phyloP scores from a whole-genome alignment of 2,113 vertebrate species.

The Protomyctophum bolini region DNA sequence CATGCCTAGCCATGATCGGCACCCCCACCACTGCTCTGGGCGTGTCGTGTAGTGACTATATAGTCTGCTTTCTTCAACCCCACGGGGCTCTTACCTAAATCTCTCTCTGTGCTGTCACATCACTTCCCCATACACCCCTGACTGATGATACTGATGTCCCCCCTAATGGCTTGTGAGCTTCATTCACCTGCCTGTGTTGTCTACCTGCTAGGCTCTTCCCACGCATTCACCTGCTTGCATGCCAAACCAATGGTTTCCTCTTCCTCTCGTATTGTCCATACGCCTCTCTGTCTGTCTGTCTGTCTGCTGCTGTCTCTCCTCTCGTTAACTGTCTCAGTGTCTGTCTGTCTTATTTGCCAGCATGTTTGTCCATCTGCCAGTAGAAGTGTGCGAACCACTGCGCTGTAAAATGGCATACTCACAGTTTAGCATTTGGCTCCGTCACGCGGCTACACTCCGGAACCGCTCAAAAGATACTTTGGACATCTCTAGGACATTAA shows the following conservation, averaged over 20 bases:
- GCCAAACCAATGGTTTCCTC: background rate
- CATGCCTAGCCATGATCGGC: too few relatives aligned
- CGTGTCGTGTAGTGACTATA: conserved; percentile 13
- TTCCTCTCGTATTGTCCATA: background rate
- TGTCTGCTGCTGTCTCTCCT: background rate
- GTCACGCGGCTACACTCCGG: conserved; percentile 27
- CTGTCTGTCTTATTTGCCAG: too few relatives aligned
- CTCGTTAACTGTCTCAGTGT: conserved; percentile 15
- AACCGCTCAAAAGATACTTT: conserved; percentile 21
- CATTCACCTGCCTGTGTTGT: conserved; percentile 2
- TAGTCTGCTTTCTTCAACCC: background rate
- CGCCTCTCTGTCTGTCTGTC: conserved; percentile 24
- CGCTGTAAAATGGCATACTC: conserved; percentile 15
- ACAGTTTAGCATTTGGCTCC: conserved; percentile 30
- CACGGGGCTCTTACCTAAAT: conserved; percentile 7
- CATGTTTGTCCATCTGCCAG: too few relatives aligned
- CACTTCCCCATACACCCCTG: conserved; percentile 40
- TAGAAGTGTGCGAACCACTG: background rate
- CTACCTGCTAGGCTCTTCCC: conserved; percentile 2
- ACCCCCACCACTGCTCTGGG: conserved; percentile 23
- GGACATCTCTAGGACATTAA: conserved; percentile 33
- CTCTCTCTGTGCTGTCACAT: conserved; percentile 30
- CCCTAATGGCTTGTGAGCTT: background rate
- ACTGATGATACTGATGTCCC: conserved; percentile 19
- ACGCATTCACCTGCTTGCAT: background rate